These are phyloP conservation scores for Erannis defoliaria DNA, from an alignment of 2,888 invertebrate genomes.

Conservation along the genomic window DNA sequence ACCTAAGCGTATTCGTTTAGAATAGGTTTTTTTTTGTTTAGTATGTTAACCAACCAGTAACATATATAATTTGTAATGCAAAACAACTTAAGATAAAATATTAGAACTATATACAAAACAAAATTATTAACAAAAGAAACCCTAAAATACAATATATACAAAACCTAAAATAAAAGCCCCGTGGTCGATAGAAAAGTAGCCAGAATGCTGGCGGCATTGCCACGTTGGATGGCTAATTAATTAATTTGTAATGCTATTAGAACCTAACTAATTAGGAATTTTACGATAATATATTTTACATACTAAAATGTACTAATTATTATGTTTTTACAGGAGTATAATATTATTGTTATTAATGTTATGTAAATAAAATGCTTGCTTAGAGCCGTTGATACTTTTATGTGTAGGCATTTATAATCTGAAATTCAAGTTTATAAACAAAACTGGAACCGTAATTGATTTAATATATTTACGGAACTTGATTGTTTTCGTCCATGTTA, in stretches of 20 bases:
- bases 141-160: too few relatives aligned
- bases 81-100: too few relatives aligned
- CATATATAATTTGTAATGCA: too few relatives aligned
- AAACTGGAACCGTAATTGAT: conserved; percentile 60
- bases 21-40: not conserved
- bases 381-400: conserved; percentile 16
- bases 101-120: too few relatives aligned
- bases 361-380: too few relatives aligned
- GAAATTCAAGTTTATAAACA: conserved; percentile 51
- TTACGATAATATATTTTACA: not conserved
- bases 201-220: too few relatives aligned
- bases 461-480: conserved; percentile 59
- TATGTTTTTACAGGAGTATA: too few relatives aligned
- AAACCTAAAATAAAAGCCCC: too few relatives aligned
- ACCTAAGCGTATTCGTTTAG: not conserved
- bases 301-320: not conserved
- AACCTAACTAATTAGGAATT: not conserved
- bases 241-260: not conserved
- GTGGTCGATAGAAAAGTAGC: too few relatives aligned
- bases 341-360: too few relatives aligned
- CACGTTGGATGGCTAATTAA: too few relatives aligned
- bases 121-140: too few relatives aligned
- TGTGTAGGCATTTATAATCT: conserved; percentile 36
- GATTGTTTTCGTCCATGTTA: conserved; percentile 46
- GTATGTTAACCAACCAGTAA: not conserved